Evolutionary conservation across 2,888 invertebrate genomes (phyloP).

Genomic region (Euplagia quadripunctaria): DNA sequence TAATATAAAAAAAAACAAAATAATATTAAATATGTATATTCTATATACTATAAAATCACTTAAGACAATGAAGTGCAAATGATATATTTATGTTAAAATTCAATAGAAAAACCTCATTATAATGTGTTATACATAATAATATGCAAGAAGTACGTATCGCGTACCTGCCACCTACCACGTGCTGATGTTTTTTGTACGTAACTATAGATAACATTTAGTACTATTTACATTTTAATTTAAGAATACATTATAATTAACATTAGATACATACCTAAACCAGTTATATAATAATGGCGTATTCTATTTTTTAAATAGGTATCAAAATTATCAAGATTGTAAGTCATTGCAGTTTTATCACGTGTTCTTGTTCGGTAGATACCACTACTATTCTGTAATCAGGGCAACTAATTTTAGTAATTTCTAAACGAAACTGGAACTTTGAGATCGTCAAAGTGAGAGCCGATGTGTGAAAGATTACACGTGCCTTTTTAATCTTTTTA

Average conservation of each 20-base stretch:
- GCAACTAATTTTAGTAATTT: too few species aligned
- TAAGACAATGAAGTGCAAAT: not conserved
- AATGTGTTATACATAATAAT: not conserved
- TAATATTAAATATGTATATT: too few species aligned
- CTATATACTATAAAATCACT: too few species aligned
- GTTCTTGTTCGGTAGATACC: too few species aligned
- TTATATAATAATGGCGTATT: not conserved
- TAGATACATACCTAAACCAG: not conserved
- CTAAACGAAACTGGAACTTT: too few species aligned
- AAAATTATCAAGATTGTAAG: too few species aligned
- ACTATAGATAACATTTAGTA: constrained; percentile 40
- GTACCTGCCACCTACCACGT: constrained; percentile 13
- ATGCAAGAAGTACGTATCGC: constrained; percentile 5
- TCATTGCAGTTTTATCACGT: too few species aligned
- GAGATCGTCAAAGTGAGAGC: too few species aligned
- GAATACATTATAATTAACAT: not conserved
- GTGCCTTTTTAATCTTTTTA: too few species aligned
- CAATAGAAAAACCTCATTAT: not conserved
- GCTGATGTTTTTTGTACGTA: constrained; percentile 38
- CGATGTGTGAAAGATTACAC: too few species aligned
- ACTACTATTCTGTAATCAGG: too few species aligned
- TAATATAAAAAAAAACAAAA: too few species aligned
- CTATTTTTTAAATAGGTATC: not conserved
- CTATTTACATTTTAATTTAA: constrained; percentile 39
- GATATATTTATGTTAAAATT: not conserved